Base-by-base conservation (phyloP, 2,797 vertebrate species). In the Sebastes oblongus region DNA sequence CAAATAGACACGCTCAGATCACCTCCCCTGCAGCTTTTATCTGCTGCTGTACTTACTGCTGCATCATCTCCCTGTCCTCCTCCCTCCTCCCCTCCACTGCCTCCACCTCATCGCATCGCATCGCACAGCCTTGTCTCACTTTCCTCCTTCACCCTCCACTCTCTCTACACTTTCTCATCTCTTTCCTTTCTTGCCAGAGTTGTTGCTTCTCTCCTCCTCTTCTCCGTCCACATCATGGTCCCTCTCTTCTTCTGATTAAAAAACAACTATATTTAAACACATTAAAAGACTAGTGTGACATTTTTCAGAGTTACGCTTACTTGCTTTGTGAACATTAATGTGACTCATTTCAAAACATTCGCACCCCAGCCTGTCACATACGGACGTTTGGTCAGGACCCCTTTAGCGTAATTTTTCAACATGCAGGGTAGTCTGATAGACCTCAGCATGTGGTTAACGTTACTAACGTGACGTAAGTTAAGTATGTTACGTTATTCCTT, bases 21-120 rank as follows among this genome's bases (percentile, higher is more conserved):
- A 88, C 81, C 89, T 80, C 84, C 75, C 66, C 87, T 82, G 83
- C 76, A 86, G 81, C 66, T 46, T 82, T 72, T 66, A 82, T 86
- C 80, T 72, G 20, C 83, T 50, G 69, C 80, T 75, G 29, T 79
- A 67, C 81, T 56, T 72, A 75, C 72, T 89, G 88, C 88, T 72
- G 88, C 74, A 75, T 92, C 92, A 89, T 89, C 86, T 58, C 36
- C 30, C 22, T 14, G 5, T 61, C 50, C 27, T 60, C 24, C 72
- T 14, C 56, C 55, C 27, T 20, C 27, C 42, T 65, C 20, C 8
- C 22, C 29, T 77, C 50, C 18, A 66, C 70, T 70, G 20, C 75
- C 60, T 73, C 72, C 75, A 32, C 29, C 34, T 66, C 77, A 16
- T 42, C 3, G 39, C 77, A 16, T 42, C 2, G 39, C 77, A 56